These are phyloP conservation scores for Melieria picta DNA, from an alignment of 2,888 invertebrate genomes.

Conservation along the genomic window DNA sequence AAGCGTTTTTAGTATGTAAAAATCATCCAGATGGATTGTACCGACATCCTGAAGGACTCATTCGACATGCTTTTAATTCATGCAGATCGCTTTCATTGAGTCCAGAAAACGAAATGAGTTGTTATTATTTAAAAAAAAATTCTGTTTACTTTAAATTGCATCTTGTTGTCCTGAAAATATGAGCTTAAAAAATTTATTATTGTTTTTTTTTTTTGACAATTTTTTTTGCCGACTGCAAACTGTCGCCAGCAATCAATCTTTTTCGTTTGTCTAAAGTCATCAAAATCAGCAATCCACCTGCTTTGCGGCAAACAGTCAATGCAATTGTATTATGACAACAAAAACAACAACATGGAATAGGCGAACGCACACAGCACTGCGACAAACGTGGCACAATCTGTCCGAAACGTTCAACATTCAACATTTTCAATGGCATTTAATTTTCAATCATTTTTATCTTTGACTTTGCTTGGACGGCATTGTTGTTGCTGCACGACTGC, in stretches of 20 bases:
- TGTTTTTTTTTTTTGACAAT: too few relatives aligned
- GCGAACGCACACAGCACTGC: background rate
- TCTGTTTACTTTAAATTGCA: too few relatives aligned
- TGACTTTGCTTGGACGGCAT: background rate
- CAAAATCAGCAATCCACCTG: constrained; percentile 23
- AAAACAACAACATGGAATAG: background rate
- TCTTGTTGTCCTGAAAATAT: too few relatives aligned
- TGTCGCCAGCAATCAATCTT: constrained; percentile 61
- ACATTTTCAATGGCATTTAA: constrained; percentile 55
- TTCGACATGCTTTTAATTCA: too few relatives aligned
- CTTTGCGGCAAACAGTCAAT: constrained; percentile 54
- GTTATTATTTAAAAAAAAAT: too few relatives aligned
- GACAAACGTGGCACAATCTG: constrained; percentile 47
- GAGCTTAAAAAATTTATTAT: too few relatives aligned
- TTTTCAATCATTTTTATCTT: constrained; percentile 18
- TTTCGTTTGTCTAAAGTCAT: constrained; percentile 41
- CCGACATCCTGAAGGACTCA: too few relatives aligned
- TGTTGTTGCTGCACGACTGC: background rate
- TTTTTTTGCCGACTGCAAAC: constrained; percentile 43
- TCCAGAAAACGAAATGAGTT: too few relatives aligned
- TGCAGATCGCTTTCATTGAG: too few relatives aligned
- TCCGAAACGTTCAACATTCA: constrained; percentile 55
- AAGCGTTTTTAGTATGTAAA: too few relatives aligned
- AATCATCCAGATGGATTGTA: too few relatives aligned
- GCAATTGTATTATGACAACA: background rate